Evolutionary conservation across 2,888 invertebrate species (phyloP).

Genomic region (Leptinotarsa peninsularis): DNA sequence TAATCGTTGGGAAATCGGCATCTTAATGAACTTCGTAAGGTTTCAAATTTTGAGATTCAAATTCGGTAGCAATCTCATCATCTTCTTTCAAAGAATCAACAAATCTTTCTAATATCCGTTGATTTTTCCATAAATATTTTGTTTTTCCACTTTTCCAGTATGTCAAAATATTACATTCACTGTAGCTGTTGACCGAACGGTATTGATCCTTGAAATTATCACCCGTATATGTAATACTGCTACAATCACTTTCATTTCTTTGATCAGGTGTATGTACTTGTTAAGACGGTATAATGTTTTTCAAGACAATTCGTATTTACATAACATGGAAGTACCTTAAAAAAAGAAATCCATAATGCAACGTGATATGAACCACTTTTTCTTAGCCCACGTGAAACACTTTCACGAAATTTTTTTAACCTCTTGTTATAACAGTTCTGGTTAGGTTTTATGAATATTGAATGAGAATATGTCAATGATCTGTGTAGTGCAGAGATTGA

Average conservation of each 20-base stretch:
- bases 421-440: slow-evolving; percentile 12
- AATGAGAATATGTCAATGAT: background rate
- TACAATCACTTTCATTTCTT: background rate
- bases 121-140: too few relatives aligned
- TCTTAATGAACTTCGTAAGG: too few relatives aligned
- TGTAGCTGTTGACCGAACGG: background rate
- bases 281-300: background rate
- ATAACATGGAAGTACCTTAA: background rate
- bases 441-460: slow-evolving; percentile 3
- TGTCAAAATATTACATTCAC: too few relatives aligned
- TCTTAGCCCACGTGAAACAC: slow-evolving; percentile 11
- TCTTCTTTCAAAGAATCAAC: too few relatives aligned
- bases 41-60: too few relatives aligned
- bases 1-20: too few relatives aligned
- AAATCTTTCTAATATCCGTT: too few relatives aligned
- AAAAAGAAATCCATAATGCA: slow-evolving; percentile 16
- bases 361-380: slow-evolving; percentile 11
- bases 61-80: too few relatives aligned
- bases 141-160: too few relatives aligned
- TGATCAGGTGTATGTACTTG: background rate
- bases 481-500: too few relatives aligned
- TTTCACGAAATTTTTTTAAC: slow-evolving; percentile 10
- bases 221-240: background rate
- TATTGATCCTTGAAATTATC: slow-evolving; percentile 8
- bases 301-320: background rate